Conservation (phyloP, 2,113 vertebrate genomes). For the Tachuris rubrigastra region DNA sequence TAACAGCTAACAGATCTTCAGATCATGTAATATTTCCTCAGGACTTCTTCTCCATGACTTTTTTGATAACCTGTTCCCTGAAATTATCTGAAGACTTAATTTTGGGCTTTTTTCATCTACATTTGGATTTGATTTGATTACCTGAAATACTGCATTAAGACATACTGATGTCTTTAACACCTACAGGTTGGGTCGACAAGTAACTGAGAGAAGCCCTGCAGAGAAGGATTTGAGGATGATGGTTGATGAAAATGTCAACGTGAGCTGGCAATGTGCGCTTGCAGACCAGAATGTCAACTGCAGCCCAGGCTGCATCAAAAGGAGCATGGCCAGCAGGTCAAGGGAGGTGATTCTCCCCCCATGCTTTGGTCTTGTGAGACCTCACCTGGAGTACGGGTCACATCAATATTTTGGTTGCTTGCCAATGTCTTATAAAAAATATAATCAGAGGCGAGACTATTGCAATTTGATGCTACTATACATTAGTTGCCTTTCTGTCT, state of each 20-base stretch:
- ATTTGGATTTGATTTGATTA: not conserved
- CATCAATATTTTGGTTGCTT: constrained; percentile 71
- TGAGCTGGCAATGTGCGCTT: rapidly evolving
- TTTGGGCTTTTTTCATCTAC: not conserved
- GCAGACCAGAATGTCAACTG: rapidly evolving
- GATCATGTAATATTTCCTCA: not conserved
- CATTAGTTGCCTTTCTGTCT: constrained; percentile 53
- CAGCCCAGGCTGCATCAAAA: not conserved
- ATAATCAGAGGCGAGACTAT: constrained; percentile 69
- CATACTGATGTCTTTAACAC: not conserved
- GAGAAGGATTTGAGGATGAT: not conserved
- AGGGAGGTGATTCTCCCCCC: not conserved
- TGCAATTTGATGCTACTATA: constrained; percentile 66
- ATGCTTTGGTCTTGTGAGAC: not conserved
- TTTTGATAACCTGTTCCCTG: not conserved
- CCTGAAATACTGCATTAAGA: not conserved
- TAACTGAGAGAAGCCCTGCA: not conserved
- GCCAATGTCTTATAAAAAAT: constrained; percentile 75
- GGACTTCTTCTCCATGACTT: not conserved
- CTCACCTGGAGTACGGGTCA: not conserved
- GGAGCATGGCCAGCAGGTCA: rapidly evolving
- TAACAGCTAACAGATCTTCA: not conserved
- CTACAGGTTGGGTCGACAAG: not conserved
- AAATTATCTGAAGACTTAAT: not conserved
- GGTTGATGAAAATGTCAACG: not conserved